Evolutionary conservation across 2,888 invertebrate genomes (phyloP).

Genomic region (Diploptera punctata): DNA sequence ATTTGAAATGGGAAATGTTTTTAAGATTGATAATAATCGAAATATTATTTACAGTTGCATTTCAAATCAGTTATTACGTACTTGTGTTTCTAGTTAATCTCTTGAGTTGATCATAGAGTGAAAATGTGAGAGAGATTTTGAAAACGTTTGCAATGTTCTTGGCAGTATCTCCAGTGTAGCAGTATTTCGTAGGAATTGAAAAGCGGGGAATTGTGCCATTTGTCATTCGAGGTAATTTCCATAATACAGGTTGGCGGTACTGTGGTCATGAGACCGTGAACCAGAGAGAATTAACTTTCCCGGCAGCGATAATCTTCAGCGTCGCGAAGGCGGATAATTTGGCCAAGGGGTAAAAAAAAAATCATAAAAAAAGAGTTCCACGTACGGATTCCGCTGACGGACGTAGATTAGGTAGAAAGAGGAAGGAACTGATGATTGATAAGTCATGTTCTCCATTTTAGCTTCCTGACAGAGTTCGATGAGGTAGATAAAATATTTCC

Average conservation of each 20-base stretch:
- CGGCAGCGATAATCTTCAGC: neutral
- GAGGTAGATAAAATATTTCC: too few species aligned
- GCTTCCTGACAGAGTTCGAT: too few species aligned
- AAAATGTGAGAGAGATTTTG: too few species aligned
- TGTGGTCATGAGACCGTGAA: neutral
- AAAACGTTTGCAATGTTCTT: too few species aligned
- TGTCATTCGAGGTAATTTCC: slow-evolving; percentile 12
- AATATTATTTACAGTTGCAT: too few species aligned
- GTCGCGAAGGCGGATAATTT: neutral
- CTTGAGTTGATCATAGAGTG: too few species aligned
- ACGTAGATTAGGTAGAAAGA: neutral
- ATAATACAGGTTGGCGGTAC: neutral
- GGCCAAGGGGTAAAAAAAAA: neutral
- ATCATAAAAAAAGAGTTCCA: too few species aligned
- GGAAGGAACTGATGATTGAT: neutral
- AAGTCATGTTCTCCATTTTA: neutral
- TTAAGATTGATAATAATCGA: too few species aligned
- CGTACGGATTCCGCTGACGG: neutral
- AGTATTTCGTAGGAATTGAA: slow-evolving; percentile 12
- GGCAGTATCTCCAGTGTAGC: too few species aligned
- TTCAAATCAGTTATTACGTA: too few species aligned
- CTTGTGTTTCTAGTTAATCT: too few species aligned
- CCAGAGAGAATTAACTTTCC: neutral
- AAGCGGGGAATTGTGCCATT: slow-evolving; percentile 5
- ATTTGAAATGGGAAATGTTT: too few species aligned